Conservation (phyloP, 2,113 vertebrate genomes). For the Hippocampus comes region DNA sequence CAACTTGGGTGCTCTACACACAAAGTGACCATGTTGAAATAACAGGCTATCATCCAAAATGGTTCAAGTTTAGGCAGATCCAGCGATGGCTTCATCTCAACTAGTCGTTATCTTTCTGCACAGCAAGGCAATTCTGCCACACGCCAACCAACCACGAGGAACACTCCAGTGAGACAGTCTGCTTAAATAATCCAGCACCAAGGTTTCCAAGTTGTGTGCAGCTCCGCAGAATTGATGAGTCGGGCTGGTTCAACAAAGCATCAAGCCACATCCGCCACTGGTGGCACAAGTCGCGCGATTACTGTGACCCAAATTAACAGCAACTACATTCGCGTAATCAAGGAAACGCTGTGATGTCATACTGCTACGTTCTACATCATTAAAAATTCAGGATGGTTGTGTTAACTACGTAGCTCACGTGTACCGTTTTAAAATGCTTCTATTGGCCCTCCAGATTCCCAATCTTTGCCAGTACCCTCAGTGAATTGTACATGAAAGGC, state of each 20-base stretch:
- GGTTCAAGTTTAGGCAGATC: constrained; percentile 12
- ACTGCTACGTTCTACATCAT: constrained; percentile 11
- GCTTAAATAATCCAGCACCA: constrained; percentile 55
- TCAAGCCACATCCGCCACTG: constrained; percentile 36
- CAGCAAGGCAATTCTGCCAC: background rate
- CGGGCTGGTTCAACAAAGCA: constrained; percentile 68
- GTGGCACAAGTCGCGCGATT: constrained; percentile 35
- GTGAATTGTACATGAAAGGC: too few species aligned
- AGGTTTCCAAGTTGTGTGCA: constrained; percentile 49
- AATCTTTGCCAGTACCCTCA: too few species aligned
- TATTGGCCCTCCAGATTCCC: too few species aligned
- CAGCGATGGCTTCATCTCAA: constrained; percentile 31
- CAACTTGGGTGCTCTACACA: constrained; percentile 22
- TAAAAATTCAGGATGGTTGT: constrained; percentile 1
- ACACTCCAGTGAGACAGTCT: constrained; percentile 34
- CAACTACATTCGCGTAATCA: constrained; percentile 16
- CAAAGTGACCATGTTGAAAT: constrained; percentile 23
- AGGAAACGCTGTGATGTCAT: constrained; percentile 6
- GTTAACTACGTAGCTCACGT: too few species aligned
- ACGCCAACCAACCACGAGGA: constrained; percentile 17
- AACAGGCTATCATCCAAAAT: background rate
- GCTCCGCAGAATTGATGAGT: constrained; percentile 64
- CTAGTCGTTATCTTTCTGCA: constrained; percentile 13
- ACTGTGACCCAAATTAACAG: constrained; percentile 47
- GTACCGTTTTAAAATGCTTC: too few species aligned